Base-by-base conservation (phyloP, 35 echinoderm and acorn worm species). In the Lytechinus pictus region DNA sequence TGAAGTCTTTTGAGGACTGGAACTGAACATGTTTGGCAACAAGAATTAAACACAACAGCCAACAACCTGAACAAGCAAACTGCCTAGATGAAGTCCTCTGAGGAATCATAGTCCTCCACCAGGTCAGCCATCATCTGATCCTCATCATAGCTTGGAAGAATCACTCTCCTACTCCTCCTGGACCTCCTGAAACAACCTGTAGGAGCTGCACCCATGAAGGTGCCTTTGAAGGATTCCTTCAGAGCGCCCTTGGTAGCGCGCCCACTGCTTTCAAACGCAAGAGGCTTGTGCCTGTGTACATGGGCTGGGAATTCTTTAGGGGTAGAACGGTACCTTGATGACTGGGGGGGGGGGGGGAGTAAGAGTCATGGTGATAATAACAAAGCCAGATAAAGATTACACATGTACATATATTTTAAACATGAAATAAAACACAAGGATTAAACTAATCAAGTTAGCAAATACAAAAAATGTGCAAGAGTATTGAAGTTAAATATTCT, bases 31-130 rank as follows among this genome's bases (percentile, higher is more conserved):
- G 61, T 19, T 66, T 71, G 61, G 61, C 24, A 71, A 71, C 61
- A 71, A 71, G 27, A 71, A 71, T 21, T 71, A 3, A 71, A 71
- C 61, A 21, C 61, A 16, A 19, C 33, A 44, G 33, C 33, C 33
- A 44, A 21, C 14, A 71, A 71, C 61, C 61, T 71, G 61, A 71
- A 71, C 8, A 0, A 4, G 55, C 14, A 1, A 51, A 12, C 27
- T 93, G 54, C 54, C 91, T 93, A 93, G 91, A 27, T 11, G 91
- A 93, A 93, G 24, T 93, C 91, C 54, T 54, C 91, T 10, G 91
- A 93, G 52, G 91, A 93, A 10, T 93, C 52, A 57, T 93, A 53
- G 16, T 56, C 91, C 53, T 93, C 28, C 53, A 93, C 53, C 24
- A 93, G 52, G 12, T 93, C 10, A 9, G 91, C 52, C 52, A 93